Percentiles rank a stretch among this genome's conserved stretches.
Conservation (phyloP, 1,140 invertebrate genomes). For the Tetragnatha versicolor region DNA sequence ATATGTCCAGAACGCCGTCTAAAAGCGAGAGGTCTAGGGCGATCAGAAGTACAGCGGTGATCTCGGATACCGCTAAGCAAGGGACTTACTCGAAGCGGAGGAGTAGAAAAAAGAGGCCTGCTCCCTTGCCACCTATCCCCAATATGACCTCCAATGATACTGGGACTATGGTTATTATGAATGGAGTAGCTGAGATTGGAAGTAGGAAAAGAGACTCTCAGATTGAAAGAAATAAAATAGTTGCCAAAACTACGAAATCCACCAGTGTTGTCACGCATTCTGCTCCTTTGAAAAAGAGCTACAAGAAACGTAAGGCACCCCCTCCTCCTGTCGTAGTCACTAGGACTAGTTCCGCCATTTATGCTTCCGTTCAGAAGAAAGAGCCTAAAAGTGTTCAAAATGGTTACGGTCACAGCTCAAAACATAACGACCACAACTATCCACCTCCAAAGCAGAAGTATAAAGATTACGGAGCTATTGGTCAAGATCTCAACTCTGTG, state of each 20-base stretch:
- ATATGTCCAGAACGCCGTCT: neutral
- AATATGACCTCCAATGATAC: no score
- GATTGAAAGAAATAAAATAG: neutral
- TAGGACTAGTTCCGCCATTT: neutral
- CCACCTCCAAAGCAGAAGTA: neutral
- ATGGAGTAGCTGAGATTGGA: no score
- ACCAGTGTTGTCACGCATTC: neutral
- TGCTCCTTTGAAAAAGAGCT: neutral
- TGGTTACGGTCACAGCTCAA: neutral
- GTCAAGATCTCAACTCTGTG: neutral
- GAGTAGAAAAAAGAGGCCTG: constrained; percentile 42
- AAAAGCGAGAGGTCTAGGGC: neutral
- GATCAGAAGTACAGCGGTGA: neutral
- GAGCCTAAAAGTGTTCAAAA: neutral
- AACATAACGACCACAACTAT: neutral
- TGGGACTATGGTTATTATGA: no score
- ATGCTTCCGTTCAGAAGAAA: constrained; percentile 5
- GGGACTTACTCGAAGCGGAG: neutral
- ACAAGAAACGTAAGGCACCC: constrained; percentile 34
- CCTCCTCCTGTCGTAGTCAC: neutral
- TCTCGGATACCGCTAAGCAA: no score
- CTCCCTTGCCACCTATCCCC: constrained; percentile 27
- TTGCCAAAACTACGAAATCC: constrained; percentile 1
- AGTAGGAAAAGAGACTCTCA: constrained; percentile 13
- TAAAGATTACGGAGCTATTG: neutral